A percentile compares a stretch with the other conserved stretches of the same genome.
These are phyloP conservation scores for Scortum barcoo DNA, from an alignment of 2,113 vertebrate species.

Conservation along the genomic window DNA sequence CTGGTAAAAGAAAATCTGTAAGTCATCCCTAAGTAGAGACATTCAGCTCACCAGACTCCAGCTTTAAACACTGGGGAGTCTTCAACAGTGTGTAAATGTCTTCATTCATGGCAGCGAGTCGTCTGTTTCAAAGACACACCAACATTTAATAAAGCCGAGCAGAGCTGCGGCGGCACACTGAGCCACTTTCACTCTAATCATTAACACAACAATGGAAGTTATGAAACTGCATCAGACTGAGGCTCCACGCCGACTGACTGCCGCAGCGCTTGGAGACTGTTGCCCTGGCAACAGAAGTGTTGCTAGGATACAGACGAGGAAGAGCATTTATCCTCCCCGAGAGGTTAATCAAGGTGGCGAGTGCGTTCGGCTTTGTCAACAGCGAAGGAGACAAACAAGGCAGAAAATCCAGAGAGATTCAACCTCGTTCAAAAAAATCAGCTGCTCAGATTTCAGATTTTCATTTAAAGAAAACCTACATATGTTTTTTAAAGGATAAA, in stretches of 20 bases:
- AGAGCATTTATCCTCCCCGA: conserved; percentile 13
- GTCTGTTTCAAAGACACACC: background rate
- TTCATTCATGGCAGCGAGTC: background rate
- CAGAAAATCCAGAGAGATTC: background rate
- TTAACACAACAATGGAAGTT: conserved; percentile 67
- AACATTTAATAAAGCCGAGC: background rate
- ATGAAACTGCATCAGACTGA: conserved; percentile 36
- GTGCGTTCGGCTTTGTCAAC: conserved; percentile 12
- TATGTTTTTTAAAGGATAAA: background rate
- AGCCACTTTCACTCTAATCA: conserved; percentile 6
- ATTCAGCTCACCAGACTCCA: background rate
- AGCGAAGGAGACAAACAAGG: background rate
- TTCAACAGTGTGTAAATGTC: background rate
- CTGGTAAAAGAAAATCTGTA: background rate
- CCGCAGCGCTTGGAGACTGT: conserved; percentile 68
- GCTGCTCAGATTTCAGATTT: too few species aligned
- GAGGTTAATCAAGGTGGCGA: conserved; percentile 41
- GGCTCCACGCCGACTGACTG: conserved; percentile 19
- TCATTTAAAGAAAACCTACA: background rate
- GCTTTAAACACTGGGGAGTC: background rate
- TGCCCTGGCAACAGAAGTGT: conserved; percentile 54
- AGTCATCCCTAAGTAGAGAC: background rate
- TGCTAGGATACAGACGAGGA: conserved; percentile 62
- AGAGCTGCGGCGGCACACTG: conserved; percentile 6
- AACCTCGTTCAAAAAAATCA: background rate